Base-by-base conservation (phyloP, 2,888 invertebrate species). In the Brachypalpus laphriformis region DNA sequence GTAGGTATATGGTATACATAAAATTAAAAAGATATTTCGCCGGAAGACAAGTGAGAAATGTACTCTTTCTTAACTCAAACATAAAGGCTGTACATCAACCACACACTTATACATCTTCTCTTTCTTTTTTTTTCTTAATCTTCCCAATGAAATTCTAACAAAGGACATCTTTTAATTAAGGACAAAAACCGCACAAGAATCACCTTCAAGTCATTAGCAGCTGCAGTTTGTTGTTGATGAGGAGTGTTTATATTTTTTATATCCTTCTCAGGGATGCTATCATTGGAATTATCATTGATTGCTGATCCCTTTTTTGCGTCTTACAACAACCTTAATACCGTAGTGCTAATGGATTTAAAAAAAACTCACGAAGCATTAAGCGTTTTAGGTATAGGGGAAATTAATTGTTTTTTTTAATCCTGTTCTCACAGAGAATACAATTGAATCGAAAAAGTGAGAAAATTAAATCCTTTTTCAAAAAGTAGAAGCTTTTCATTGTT, bases 271-370 rank as follows among this genome's bases (percentile, higher is more conserved):
- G 47, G 16, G 28, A 18, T 49, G 28, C 16, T 18, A 11, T 31
- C 20, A 20, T 37, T 37, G 6, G 25, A 42, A 42, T 42, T 42
- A 22, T 31, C 28, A 47, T 63, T 65, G 65, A 65, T 65, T 49
- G 65, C 49, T 49, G 47, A 66, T 40, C 34, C 20, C 31, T 6
- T 37, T 31, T 65, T 11, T 14, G 0, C 3, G 5, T 3, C 14
- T 11, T 4, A 65, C 31, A 31, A 65, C 11, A 11, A 51, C 49
- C 51, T 22, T 37, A 40, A 40, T 49, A 18, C 16, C 37, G n/a
- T 25, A 40, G 25, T 25, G 11, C 5, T 51, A 49, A 65, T 51
- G 16, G 22, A 22, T 37, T 65, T 20, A 9, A 61, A 42, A 59
- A 40, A 16, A 8, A 14, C 20, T 59, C 6, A 28, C 4, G 3